Conservation (phyloP, 30 jellyfish, hydroid and myxozoan species). For the Chironex yamaguchii region DNA sequence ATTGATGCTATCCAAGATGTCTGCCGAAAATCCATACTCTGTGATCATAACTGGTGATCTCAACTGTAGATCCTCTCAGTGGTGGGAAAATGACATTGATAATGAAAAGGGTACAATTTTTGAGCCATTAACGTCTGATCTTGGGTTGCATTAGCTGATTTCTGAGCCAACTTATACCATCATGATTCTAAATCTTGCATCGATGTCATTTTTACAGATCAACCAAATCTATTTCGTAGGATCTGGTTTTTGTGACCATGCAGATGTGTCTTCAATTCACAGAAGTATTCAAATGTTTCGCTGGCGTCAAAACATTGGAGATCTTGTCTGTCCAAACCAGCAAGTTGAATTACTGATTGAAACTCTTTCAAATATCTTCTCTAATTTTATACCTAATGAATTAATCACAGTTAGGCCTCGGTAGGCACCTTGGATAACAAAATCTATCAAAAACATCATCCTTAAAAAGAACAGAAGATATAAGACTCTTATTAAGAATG, state of each 20-base stretch:
- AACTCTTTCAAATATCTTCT: neutral
- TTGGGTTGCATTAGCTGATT: slow-evolving; percentile 24
- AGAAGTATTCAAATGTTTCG: neutral
- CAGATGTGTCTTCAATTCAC: slow-evolving; percentile 1
- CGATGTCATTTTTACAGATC: slow-evolving; percentile 39
- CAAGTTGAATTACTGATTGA: slow-evolving; percentile 7
- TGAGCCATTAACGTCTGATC: slow-evolving; percentile 54
- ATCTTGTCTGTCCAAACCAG: slow-evolving; percentile 3
- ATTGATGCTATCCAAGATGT: slow-evolving; percentile 27
- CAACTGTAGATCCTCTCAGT: slow-evolving; percentile 4
- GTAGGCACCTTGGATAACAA: slow-evolving; percentile 50
- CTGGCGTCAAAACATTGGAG: slow-evolving; percentile 13
- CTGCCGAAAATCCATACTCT: slow-evolving; percentile 29
- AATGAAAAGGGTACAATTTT: slow-evolving; percentile 36
- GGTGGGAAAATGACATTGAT: slow-evolving; percentile 57
- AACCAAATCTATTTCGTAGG: slow-evolving; percentile 46
- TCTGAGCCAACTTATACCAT: slow-evolving; percentile 42
- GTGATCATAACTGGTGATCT: slow-evolving; percentile 27
- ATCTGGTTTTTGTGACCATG: slow-evolving; percentile 27
- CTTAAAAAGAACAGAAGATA: neutral
- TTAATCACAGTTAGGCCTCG: slow-evolving; percentile 29
- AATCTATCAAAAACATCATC: slow-evolving; percentile 11
- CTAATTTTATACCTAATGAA: neutral
- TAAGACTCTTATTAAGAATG: slow-evolving; percentile 28
- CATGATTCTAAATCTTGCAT: slow-evolving; percentile 35